Percentiles rank a stretch among this genome's conserved stretches.
These are phyloP conservation scores for Varroa destructor DNA, from an alignment of 1,140 invertebrate species.

Conservation along the genomic window DNA sequence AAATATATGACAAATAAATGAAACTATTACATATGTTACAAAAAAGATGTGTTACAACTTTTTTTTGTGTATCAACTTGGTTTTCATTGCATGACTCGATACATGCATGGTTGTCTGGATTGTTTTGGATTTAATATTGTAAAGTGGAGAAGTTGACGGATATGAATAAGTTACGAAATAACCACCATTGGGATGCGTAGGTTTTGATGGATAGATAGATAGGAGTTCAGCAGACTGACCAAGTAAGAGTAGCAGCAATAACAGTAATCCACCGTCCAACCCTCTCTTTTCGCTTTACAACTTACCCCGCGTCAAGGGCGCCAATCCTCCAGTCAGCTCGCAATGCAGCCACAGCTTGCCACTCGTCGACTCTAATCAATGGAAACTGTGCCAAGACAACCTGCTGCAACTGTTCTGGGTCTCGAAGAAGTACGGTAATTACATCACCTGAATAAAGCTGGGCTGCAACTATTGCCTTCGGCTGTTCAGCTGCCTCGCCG, in stretches of 20 bases:
- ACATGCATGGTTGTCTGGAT: too few relatives aligned
- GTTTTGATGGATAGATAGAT: too few relatives aligned
- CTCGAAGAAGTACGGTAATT: neutral
- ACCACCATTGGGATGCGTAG: too few relatives aligned
- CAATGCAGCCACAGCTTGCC: neutral
- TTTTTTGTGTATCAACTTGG: too few relatives aligned
- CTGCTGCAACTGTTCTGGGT: neutral
- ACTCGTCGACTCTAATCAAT: neutral
- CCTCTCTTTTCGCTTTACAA: neutral
- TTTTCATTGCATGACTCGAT: too few relatives aligned
- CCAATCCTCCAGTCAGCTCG: slow-evolving; percentile 1
- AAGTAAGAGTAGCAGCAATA: too few relatives aligned
- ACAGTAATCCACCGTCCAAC: too few relatives aligned
- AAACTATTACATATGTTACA: neutral
- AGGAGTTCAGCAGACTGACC: too few relatives aligned
- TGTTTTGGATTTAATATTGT: too few relatives aligned
- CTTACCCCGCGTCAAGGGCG: slow-evolving; percentile 20
- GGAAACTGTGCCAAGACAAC: slow-evolving; percentile 19
- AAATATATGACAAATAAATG: neutral
- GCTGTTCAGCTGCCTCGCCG: neutral
- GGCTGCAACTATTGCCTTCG: neutral
- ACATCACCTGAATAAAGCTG: slow-evolving; percentile 1
- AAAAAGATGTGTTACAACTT: too few relatives aligned
- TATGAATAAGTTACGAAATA: too few relatives aligned
- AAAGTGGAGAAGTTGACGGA: too few relatives aligned